Percentiles rank a stretch among this genome's conserved stretches.
Conservation (phyloP, 2,888 invertebrate genomes). For the Auanema freiburgensis region DNA sequence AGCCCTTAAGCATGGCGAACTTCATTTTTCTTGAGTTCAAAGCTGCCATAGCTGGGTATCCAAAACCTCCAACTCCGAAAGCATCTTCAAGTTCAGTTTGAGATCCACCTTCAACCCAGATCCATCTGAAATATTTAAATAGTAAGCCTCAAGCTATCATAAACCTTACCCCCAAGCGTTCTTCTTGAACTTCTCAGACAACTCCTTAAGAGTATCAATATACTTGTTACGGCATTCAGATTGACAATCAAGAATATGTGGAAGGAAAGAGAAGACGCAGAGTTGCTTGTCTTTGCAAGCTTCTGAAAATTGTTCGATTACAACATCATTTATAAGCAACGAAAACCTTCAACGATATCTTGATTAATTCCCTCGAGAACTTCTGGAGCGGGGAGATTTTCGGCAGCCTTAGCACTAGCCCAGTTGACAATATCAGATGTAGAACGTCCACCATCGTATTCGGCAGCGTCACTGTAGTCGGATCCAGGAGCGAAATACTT, state of each 20-base stretch:
- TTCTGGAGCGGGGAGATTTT: slow-evolving; percentile 87
- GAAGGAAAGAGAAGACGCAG: slow-evolving; percentile 87
- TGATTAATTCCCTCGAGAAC: slow-evolving; percentile 73
- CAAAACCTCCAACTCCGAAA: slow-evolving; percentile 94
- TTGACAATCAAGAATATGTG: slow-evolving; percentile 93
- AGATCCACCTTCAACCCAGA: slow-evolving; percentile 89
- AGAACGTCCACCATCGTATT: slow-evolving; percentile 91
- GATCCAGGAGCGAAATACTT: slow-evolving; percentile 75
- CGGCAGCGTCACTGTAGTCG: slow-evolving; percentile 69
- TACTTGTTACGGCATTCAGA: slow-evolving; percentile 88
- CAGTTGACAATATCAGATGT: slow-evolving; percentile 83
- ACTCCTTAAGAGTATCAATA: slow-evolving; percentile 74
- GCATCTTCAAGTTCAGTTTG: slow-evolving; percentile 83
- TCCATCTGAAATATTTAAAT: slow-evolving; percentile 72
- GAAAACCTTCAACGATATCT: slow-evolving; percentile 70
- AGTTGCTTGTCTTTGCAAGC: slow-evolving; percentile 82
- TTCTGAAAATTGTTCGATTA: slow-evolving; percentile 49
- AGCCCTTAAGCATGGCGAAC: slow-evolving; percentile 86
- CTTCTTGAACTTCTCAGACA: slow-evolving; percentile 88
- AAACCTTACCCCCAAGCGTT: slow-evolving; percentile 85
- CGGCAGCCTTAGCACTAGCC: slow-evolving; percentile 73
- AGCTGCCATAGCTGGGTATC: slow-evolving; percentile 96
- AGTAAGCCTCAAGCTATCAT: no score
- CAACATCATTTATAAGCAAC: background rate
- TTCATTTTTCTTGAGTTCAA: slow-evolving; percentile 95